Percentiles rank a stretch among this genome's conserved stretches.
phyloP scores from a whole-genome alignment of 2,113 vertebrate genomes.

The Panurus biarmicus region DNA sequence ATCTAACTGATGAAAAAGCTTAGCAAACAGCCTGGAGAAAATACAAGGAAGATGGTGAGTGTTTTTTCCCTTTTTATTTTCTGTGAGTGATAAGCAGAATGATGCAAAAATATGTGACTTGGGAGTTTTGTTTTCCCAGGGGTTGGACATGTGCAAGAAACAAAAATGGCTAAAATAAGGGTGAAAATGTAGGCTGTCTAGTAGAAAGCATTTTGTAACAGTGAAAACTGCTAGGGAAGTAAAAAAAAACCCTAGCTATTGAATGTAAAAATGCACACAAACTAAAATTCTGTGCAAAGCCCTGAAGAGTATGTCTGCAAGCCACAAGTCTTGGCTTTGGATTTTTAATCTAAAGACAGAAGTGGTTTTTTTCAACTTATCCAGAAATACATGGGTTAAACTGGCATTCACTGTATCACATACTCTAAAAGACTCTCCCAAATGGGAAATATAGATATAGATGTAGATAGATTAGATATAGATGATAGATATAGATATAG shows the following conservation, averaged over 20 bases:
- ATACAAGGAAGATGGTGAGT: neutral
- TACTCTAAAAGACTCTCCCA: neutral
- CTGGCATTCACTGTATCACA: neutral
- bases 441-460: neutral
- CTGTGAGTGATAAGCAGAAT: neutral
- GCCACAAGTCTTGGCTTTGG: neutral
- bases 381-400: neutral
- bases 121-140: neutral
- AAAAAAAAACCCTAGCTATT: neutral
- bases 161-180: neutral
- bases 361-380: neutral
- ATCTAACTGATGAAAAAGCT: neutral
- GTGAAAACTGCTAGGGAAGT: neutral
- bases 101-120: neutral
- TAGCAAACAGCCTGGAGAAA: neutral
- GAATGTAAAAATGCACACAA: neutral
- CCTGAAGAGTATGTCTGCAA: neutral
- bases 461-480: no score
- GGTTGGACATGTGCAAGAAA: neutral
- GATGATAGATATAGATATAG: accelerated
- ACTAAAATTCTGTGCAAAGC: neutral
- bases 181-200: neutral
- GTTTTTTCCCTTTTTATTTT: neutral
- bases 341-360: neutral
- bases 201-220: neutral